Percentiles rank a stretch among this genome's conserved stretches.
These are phyloP conservation scores for Eupithecia subumbrata DNA, from an alignment of 2,888 invertebrate species.

Conservation along the genomic window DNA sequence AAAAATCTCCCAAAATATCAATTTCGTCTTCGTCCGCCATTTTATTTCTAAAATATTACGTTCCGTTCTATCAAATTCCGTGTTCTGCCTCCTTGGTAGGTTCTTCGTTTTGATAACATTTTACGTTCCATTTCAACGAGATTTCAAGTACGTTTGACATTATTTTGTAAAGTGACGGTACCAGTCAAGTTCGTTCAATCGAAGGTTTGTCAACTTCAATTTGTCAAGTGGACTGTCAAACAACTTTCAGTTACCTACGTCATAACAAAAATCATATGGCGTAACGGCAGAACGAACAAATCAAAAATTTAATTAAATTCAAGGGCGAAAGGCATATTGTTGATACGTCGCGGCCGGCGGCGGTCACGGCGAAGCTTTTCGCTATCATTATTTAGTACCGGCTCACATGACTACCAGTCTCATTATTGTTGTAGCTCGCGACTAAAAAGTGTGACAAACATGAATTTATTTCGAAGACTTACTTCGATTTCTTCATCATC, in stretches of 20 bases:
- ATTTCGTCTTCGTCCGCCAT: conserved; percentile 90
- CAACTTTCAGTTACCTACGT: not conserved
- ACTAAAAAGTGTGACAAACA: conserved; percentile 42
- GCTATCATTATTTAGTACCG: conserved; percentile 7
- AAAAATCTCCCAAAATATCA: conserved; percentile 89
- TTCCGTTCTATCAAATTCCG: not conserved
- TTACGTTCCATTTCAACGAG: conserved; percentile 3
- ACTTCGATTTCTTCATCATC: conserved; percentile 46
- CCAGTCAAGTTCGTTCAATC: not conserved
- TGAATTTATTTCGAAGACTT: conserved; percentile 63
- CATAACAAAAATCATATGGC: conserved; percentile 6
- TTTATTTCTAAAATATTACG: conserved; percentile 47
- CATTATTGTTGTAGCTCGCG: conserved; percentile 12
- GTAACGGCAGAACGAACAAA: not conserved
- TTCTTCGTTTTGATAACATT: too few relatives aligned
- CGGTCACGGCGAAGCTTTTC: not conserved
- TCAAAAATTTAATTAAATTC: not conserved
- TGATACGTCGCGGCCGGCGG: not conserved
- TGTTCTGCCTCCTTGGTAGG: too few relatives aligned
- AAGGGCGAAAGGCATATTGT: not conserved
- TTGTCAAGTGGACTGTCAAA: not conserved
- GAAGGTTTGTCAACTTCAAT: not conserved
- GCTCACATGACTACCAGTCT: not conserved
- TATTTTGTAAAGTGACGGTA: too few relatives aligned
- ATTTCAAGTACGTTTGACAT: conserved; percentile 1